Conservation (phyloP, 2,113 vertebrate genomes). For the Danio rerio region GRCz12tu NC_133186.1:29249501-29250000, state of each 20-base stretch:
- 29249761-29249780: background rate
- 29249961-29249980: background rate
- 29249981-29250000: background rate
- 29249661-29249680: slow-evolving; percentile 40
- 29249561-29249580: slow-evolving; percentile 25
- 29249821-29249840: slow-evolving; percentile 28
- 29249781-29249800: slow-evolving; percentile 35
- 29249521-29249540: slow-evolving; percentile 31
- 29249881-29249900: slow-evolving; percentile 27
- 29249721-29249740: slow-evolving; percentile 15
- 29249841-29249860: slow-evolving; percentile 12
- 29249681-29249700: slow-evolving; percentile 52
- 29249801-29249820: slow-evolving; percentile 22
- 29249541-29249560: slow-evolving; percentile 44
- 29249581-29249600: slow-evolving; percentile 9
- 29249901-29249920: slow-evolving; percentile 18
- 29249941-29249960: slow-evolving; percentile 18
- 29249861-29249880: slow-evolving; percentile 34
- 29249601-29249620: slow-evolving; percentile 36
- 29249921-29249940: slow-evolving; percentile 26
- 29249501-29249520: slow-evolving; percentile 24
- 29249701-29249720: slow-evolving; percentile 21
- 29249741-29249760: slow-evolving; percentile 15
- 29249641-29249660: slow-evolving; percentile 56
- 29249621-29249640: slow-evolving; percentile 48